phyloP scores from a whole-genome alignment of 2,888 invertebrate species.

The Acleris laterana region DNA sequence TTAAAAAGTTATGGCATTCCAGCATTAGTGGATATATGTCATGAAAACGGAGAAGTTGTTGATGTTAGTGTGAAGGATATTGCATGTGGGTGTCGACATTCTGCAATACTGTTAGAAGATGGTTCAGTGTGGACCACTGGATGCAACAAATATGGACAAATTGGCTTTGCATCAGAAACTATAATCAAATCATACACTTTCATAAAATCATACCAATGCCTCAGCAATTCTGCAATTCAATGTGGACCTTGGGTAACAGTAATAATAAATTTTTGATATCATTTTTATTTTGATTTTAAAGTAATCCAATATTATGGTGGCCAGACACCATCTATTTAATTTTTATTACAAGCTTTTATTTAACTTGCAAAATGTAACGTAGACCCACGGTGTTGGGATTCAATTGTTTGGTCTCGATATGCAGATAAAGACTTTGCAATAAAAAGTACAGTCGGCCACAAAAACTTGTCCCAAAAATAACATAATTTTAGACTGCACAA shows the following conservation, averaged over 20 bases:
- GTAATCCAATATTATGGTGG: too few relatives aligned
- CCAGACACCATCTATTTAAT: too few relatives aligned
- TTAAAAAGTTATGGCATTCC: slow-evolving; percentile 63
- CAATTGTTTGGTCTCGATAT: too few relatives aligned
- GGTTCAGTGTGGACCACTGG: slow-evolving; percentile 90
- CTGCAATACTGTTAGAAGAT: slow-evolving; percentile 87
- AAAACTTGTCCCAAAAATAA: too few relatives aligned
- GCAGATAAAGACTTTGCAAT: too few relatives aligned
- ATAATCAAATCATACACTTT: slow-evolving; percentile 57
- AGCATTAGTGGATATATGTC: slow-evolving; percentile 66
- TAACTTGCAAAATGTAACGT: too few relatives aligned
- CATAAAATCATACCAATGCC: slow-evolving; percentile 56
- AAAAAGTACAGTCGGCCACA: too few relatives aligned
- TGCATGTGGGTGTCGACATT: slow-evolving; percentile 91
- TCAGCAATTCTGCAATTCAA: slow-evolving; percentile 47
- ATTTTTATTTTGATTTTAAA: too few relatives aligned
- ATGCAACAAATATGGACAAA: slow-evolving; percentile 92
- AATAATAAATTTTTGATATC: slow-evolving; percentile 39
- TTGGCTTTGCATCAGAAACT: slow-evolving; percentile 77
- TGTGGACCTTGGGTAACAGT: slow-evolving; percentile 75
- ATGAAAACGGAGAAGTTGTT: slow-evolving; percentile 70
- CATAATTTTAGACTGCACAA: too few relatives aligned
- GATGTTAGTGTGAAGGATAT: slow-evolving; percentile 83
- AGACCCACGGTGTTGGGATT: too few relatives aligned
- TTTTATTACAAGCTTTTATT: too few relatives aligned